Evolutionary conservation across 2,888 invertebrate genomes (phyloP).

Genomic region (Herminia tarsipennalis): DNA sequence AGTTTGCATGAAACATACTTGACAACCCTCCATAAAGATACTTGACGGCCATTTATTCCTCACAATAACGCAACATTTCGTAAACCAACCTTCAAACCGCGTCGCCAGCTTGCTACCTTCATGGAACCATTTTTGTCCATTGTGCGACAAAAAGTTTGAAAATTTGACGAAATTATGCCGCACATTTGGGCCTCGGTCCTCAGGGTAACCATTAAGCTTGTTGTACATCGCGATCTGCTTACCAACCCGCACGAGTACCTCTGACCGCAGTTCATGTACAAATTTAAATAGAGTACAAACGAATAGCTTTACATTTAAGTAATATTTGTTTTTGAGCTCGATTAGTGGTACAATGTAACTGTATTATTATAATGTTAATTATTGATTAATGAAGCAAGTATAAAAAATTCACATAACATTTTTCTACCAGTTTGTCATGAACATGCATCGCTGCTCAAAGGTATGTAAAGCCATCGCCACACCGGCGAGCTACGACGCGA

Average conservation of each 20-base stretch:
- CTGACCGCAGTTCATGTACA: too few species aligned
- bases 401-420: too few species aligned
- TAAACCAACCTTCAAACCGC: slow-evolving; percentile 2
- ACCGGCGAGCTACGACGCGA: slow-evolving; percentile 25
- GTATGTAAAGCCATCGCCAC: slow-evolving; percentile 33
- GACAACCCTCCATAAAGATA: slow-evolving; percentile 5
- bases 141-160: slow-evolving; percentile 15
- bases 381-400: too few species aligned
- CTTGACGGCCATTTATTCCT: slow-evolving; percentile 12
- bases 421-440: neutral
- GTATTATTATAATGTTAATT: too few species aligned
- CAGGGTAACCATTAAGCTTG: slow-evolving; percentile 10
- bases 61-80: slow-evolving; percentile 8
- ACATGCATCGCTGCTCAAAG: slow-evolving; percentile 20
- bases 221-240: slow-evolving; percentile 10
- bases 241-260: neutral
- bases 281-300: too few species aligned
- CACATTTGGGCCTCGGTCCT: slow-evolving; percentile 2
- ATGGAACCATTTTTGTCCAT: slow-evolving; percentile 17
- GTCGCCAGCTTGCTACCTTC: slow-evolving; percentile 11
- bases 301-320: too few species aligned
- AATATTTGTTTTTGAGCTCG: too few species aligned
- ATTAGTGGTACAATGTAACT: too few species aligned
- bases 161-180: slow-evolving; percentile 14
- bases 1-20: slow-evolving; percentile 3